Evolutionary conservation across 2,888 invertebrate species (phyloP).

Genomic region (Andrena fulva): DNA sequence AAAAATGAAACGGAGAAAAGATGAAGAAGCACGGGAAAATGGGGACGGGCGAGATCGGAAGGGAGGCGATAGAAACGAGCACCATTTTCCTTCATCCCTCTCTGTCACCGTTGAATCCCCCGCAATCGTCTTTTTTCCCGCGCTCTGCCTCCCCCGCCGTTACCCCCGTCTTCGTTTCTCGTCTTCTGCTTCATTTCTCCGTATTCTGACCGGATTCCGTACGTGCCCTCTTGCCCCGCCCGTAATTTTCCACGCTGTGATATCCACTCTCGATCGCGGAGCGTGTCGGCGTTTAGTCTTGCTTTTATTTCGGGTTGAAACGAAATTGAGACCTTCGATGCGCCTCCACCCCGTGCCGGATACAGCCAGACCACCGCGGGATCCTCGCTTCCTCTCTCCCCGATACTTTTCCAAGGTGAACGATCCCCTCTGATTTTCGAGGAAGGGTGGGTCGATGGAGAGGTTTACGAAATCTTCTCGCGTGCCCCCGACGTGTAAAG

Average conservation of each 20-base stretch:
- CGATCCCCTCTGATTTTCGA: conserved; percentile 21
- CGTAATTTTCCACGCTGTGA: conserved; percentile 74
- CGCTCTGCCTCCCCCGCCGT: conserved; percentile 8
- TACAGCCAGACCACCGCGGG: conserved; percentile 19
- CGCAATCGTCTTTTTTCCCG: conserved; percentile 57
- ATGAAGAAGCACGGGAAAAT: conserved; percentile 30
- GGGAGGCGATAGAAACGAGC: conserved; percentile 54
- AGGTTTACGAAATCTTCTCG: conserved; percentile 25
- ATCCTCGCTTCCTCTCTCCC: conserved; percentile 21
- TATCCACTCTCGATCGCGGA: conserved; percentile 71
- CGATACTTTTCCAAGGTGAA: conserved; percentile 52
- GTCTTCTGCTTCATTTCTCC: conserved; percentile 26
- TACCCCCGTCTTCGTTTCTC: not conserved
- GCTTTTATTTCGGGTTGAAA: conserved; percentile 76
- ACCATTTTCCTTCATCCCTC: conserved; percentile 40
- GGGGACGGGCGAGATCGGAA: conserved; percentile 40
- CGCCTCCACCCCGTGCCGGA: conserved; percentile 62
- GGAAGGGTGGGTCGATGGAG: not conserved
- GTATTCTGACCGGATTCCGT: conserved; percentile 38
- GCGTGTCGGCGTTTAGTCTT: conserved; percentile 71
- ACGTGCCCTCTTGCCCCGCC: conserved; percentile 67
- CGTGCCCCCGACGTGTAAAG: not conserved
- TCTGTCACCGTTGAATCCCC: conserved; percentile 62
- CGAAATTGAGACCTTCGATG: conserved; percentile 77
- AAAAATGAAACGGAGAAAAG: conserved; percentile 23